Percentiles rank a stretch among this genome's conserved stretches.
Conservation (phyloP, 2,888 invertebrate species). For the Sphecodes monilicornis region DNA sequence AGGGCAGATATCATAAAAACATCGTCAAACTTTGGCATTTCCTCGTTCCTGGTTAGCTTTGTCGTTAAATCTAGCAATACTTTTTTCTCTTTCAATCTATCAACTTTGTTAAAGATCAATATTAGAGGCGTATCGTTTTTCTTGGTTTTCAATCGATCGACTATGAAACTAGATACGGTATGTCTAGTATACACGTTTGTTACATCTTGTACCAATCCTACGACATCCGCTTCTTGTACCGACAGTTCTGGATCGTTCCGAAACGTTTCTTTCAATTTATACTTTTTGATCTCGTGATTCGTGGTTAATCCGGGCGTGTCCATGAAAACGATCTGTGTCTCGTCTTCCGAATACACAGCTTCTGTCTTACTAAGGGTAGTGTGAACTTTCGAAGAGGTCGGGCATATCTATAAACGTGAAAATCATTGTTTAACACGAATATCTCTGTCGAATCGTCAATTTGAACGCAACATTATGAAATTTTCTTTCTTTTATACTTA, state of each 20-base stretch:
- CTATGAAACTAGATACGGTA: conserved; percentile 89
- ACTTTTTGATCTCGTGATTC: conserved; percentile 88
- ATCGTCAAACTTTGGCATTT: conserved; percentile 93
- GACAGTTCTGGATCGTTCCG: conserved; percentile 87
- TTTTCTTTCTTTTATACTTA: too few species aligned
- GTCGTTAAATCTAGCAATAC: conserved; percentile 89
- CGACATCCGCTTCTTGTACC: conserved; percentile 90
- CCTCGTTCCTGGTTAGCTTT: conserved; percentile 87
- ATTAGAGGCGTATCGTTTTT: conserved; percentile 87
- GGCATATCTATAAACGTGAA: conserved; percentile 89
- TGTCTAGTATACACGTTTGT: conserved; percentile 89
- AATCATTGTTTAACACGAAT: background rate
- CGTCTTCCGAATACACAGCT: conserved; percentile 91
- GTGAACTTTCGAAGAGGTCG: conserved; percentile 96
- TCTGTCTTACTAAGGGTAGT: conserved; percentile 87
- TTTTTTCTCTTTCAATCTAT: conserved; percentile 88
- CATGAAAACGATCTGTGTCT: conserved; percentile 95
- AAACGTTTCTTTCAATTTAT: conserved; percentile 87
- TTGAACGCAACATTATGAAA: background rate
- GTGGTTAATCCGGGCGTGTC: conserved; percentile 97
- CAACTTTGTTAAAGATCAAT: conserved; percentile 95
- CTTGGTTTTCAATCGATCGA: conserved; percentile 87
- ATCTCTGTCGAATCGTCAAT: background rate
- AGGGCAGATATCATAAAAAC: conserved; percentile 97
- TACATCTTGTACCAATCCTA: conserved; percentile 95